Base-by-base conservation (phyloP, 2,797 vertebrate genomes). In the Gephyroberyx darwinii region DNA sequence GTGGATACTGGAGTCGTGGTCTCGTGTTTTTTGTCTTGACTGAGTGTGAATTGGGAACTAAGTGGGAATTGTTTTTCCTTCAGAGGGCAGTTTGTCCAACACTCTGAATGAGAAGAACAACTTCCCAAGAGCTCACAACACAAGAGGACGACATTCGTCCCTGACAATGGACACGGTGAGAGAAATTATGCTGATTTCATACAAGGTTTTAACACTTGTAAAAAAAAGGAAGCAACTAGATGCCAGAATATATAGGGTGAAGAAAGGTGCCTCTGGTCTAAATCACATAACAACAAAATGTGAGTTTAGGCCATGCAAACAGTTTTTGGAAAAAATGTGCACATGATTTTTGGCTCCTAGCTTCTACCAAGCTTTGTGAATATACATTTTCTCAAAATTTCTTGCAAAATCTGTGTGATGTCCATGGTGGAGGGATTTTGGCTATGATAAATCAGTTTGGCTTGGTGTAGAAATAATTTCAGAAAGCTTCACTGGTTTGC, bases 21-120 rank as follows among this genome's bases (percentile, higher is more conserved):
- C 9, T 35, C 59, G 1, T 56, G 14, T 70, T 13, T 55, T 51
- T 9, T 41, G n/a, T 77, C 14, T 26, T 26, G 26, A 2, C 26
- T 26, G 26, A 26, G 26, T 26, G 26, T 26, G 26, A 26, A 26
- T 26, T 26, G 26, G 26, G 26, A 26, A 26, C 26, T 26, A 26
- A 26, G 26, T 26, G 26, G 26, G 26, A 3, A 26, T 58, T 66
- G 17, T 70, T n/a, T 70, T 50, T 75, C 26, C 72, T 70, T 43
- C 90, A 99, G 98, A 98, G 81, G 97, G 98, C 91, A 97, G 98
- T 88, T 94, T 99, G 90, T 97, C 96, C 71, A 98, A 95, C 90
- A 95, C 96, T 9, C 95, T 98, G 93, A 99, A 98, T 96, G 97
- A 99, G 88, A 99, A 99, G 80, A 97, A 96, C 86, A 97, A 89